Evolutionary conservation across 2,797 vertebrate species (phyloP), one percentile per base, ranked within the genome.

Genomic region (Craterocephalus amniculus): DNA sequence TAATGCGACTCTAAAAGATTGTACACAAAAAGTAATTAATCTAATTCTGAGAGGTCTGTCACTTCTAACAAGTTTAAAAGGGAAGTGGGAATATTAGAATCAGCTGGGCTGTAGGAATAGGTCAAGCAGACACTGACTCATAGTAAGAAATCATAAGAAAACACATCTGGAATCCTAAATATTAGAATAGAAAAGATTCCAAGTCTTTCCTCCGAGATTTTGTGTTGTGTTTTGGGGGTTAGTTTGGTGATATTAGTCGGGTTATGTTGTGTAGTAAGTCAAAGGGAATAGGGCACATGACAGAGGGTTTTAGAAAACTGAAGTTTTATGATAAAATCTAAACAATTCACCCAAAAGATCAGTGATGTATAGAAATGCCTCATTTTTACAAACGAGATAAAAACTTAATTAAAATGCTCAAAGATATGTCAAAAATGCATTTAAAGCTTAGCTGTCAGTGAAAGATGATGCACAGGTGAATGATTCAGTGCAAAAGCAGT

Each of bases 251-350:
- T 38, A 54, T 56, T 38, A 45, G 10, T 27, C 67, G 55, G 36
- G 36, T 34, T 26, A 43, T 49, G 36, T 55, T 51, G 22, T 55
- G 20, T 55, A 22, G 45, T 66, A 27, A 32, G 24, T 78, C n/a
- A 54, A n/a, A n/a, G n/a, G n/a, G n/a, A n/a, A n/a, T n/a, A n/a
- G n/a, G n/a, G n/a, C 35, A 48, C 52, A 27, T 71, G 40, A 65
- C 64, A 27, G 10, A 14, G 10, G 26, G 11, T 26, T 26, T 26
- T 27, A 26, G 49, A 11, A 52, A 52, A 26, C 49, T 51, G 22
- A 24, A 1, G 3, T 13, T 24, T 51, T 12, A 22, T 11, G 49
- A 4, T 26, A 4, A 51, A 51, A 51, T 4, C 2, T 24, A 51
- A 12, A 24, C 49, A 51, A 13, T 24, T 49, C 45, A 10, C 8